Evolutionary conservation across 2,113 vertebrate species (phyloP).

Genomic region (Mesembrinibis cayennensis): DNA sequence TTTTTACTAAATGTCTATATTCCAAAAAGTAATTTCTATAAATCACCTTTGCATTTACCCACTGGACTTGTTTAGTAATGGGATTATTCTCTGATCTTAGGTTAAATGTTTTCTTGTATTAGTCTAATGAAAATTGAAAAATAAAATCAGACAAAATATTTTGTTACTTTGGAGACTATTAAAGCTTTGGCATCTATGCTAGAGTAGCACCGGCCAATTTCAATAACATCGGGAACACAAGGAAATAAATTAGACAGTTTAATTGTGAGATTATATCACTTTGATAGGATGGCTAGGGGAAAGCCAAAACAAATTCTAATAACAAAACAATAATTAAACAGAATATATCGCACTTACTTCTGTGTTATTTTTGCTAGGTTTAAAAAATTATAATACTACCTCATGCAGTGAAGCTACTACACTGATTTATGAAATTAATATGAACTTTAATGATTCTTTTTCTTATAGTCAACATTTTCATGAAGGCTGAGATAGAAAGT

Average conservation of each 20-base stretch:
- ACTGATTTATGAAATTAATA: neutral
- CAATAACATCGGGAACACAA: neutral
- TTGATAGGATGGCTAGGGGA: neutral
- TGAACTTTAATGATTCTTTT: neutral
- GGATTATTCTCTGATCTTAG: neutral
- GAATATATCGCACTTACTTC: neutral
- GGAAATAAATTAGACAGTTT: constrained; percentile 62
- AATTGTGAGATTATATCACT: constrained; percentile 59
- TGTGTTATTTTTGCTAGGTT: neutral
- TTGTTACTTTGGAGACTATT: constrained; percentile 27
- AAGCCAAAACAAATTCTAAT: constrained; percentile 45
- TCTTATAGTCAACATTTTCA: neutral
- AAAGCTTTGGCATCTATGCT: constrained; percentile 5
- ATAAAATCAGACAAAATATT: constrained; percentile 20
- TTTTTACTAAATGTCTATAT: neutral
- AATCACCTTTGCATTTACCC: neutral
- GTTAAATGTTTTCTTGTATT: constrained; percentile 33
- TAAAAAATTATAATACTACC: neutral
- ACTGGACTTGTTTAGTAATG: neutral
- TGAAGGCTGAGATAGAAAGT: neutral
- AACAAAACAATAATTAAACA: constrained; percentile 48
- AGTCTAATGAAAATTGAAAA: constrained; percentile 38
- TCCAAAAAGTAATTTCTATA: neutral
- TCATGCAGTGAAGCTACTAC: neutral
- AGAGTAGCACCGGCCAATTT: neutral